Conservation (phyloP, 2,113 vertebrate genomes). For the Fukomys damarensis region DNA sequence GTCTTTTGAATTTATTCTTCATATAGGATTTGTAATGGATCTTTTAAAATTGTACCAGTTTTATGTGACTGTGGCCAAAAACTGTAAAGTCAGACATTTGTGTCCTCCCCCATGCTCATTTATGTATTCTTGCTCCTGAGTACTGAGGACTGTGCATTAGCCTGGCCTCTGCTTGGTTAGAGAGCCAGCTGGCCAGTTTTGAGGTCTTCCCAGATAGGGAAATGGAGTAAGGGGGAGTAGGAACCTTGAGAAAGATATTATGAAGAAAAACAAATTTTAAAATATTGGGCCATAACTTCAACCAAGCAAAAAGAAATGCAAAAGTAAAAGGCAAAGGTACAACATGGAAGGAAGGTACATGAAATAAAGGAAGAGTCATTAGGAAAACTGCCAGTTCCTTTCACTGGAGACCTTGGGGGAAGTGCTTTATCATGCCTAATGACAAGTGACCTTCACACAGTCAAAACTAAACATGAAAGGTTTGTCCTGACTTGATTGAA, state of each 20-base stretch:
- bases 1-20: constrained; percentile 62
- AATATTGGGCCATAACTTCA: background rate
- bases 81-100: constrained; percentile 28
- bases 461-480: constrained; percentile 12
- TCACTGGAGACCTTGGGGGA: constrained; percentile 40
- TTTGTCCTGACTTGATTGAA: constrained; percentile 60
- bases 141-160: background rate
- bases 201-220: background rate
- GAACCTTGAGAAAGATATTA: constrained; percentile 21
- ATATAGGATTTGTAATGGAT: constrained; percentile 70
- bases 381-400: constrained; percentile 55
- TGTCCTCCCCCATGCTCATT: background rate
- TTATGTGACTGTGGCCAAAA: constrained; percentile 30
- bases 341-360: background rate
- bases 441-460: constrained; percentile 66
- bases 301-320: background rate
- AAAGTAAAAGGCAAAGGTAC: background rate
- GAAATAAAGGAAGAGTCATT: constrained; percentile 60
- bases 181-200: background rate
- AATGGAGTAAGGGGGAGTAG: background rate
- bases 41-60: constrained; percentile 41
- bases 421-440: constrained; percentile 53
- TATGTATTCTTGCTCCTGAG: background rate
- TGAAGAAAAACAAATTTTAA: constrained; percentile 36
- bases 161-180: background rate